Base-by-base conservation (phyloP, 2,797 vertebrate species). In the Pseudochirops corinnae region DNA sequence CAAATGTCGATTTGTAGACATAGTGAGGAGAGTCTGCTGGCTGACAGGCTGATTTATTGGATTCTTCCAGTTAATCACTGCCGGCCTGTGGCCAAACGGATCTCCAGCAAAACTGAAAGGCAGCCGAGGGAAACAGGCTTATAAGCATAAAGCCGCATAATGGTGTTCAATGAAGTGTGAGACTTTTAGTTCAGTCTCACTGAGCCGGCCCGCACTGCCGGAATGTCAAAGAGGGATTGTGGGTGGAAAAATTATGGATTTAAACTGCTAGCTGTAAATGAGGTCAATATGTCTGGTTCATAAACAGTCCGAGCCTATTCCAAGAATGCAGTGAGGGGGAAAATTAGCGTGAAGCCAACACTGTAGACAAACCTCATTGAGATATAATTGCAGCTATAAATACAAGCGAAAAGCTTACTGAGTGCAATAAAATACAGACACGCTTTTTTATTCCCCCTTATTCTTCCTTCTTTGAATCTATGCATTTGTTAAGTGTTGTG, bases 231-330 rank as follows among this genome's bases (percentile, higher is more conserved):
- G 98, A 99, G 98, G 98, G 99, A 99, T 99, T 99, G 99, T 99
- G 99, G 99, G 99, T 99, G 98, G 99, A 99, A 99, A 99, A 99
- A 99, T 99, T 99, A 99, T 99, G 99, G 99, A 99, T 99, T 99
- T 99, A 99, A 99, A 99, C 98, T 98, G 98, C 99, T 99, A 99
- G 99, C 99, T 99, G 99, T 99, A 99, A 99, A 99, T 99, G 99
- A 99, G 99, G 99, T 99, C 99, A 99, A 99, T 99, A 99, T 99
- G 99, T 99, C 99, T 99, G 99, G 98, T 99, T 99, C 99, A 99
- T 99, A 99, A 99, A 99, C 99, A 99, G 99, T 99, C 99, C 99
- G 98, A 99, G 98, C 99, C 99, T 99, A 99, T 99, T 99, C 98
- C 98, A 98, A 98, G 98, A 99, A 99, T 98, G 98, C 98, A 98